Percentiles rank a stretch among this genome's conserved stretches.
Evolutionary conservation across 2,113 vertebrate genomes (phyloP).

Genomic region (Puntigrus tetrazona): DNA sequence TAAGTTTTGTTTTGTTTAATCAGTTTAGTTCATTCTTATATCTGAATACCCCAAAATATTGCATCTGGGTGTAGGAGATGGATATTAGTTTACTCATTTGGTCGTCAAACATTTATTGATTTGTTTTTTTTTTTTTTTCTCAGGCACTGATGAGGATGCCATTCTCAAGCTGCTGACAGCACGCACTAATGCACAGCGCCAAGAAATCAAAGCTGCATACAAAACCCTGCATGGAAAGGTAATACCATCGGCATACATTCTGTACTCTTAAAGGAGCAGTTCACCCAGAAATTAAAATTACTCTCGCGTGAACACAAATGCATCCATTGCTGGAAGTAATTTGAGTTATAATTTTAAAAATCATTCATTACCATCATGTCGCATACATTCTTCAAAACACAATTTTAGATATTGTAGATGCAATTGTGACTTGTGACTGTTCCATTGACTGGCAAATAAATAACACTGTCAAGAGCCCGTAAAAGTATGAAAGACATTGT

Average conservation of each 20-base stretch:
- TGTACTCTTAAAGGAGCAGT: too few relatives aligned
- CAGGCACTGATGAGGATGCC: slow-evolving; percentile 93
- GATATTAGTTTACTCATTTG: neutral
- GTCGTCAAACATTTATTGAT: neutral
- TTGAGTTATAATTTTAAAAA: too few relatives aligned
- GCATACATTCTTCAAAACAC: too few relatives aligned
- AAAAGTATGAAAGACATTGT: too few relatives aligned
- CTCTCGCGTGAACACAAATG: too few relatives aligned
- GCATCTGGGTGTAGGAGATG: neutral
- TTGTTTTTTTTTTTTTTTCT: slow-evolving; percentile 42
- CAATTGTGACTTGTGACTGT: too few relatives aligned
- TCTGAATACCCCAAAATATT: neutral
- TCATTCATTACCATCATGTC: too few relatives aligned
- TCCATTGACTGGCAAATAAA: too few relatives aligned
- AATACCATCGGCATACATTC: slow-evolving; percentile 24
- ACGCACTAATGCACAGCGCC: slow-evolving; percentile 88
- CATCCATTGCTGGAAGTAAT: too few relatives aligned
- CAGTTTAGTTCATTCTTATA: neutral
- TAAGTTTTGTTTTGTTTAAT: neutral
- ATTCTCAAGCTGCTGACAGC: slow-evolving; percentile 83
- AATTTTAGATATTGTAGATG: too few relatives aligned
- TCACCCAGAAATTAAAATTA: too few relatives aligned
- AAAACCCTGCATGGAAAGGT: slow-evolving; percentile 95
- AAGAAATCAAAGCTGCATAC: slow-evolving; percentile 83
- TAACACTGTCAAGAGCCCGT: too few relatives aligned